phyloP scores from a whole-genome alignment of 2,888 invertebrate genomes.

The Lasius fuliginosus region DNA sequence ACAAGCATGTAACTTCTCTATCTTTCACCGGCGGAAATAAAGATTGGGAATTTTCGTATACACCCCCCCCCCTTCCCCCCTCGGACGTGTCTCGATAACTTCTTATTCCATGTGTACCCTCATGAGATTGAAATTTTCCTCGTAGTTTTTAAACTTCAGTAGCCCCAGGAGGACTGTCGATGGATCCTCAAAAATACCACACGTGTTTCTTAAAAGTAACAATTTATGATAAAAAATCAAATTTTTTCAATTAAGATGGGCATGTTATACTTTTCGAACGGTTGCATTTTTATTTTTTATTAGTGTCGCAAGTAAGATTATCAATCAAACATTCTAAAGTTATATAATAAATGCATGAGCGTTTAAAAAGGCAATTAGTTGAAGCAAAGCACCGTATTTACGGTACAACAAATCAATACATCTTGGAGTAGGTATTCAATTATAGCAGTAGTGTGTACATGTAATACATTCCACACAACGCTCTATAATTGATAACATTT shows the following conservation, averaged over 20 bases:
- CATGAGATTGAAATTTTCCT: slow-evolving; percentile 33
- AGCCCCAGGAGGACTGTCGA: not conserved
- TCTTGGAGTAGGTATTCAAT: slow-evolving; percentile 1
- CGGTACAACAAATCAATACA: not conserved
- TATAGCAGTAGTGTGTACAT: not conserved
- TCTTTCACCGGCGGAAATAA: slow-evolving; percentile 21
- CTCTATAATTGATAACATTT: slow-evolving; percentile 30
- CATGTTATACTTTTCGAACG: not conserved
- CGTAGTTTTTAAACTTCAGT: not conserved
- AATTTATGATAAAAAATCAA: not conserved
- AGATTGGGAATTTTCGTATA: slow-evolving; percentile 2
- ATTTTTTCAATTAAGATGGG: not conserved
- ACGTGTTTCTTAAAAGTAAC: not conserved
- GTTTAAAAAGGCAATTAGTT: not conserved
- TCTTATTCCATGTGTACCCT: not conserved
- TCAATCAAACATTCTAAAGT: not conserved
- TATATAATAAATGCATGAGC: not conserved
- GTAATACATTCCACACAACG: not conserved
- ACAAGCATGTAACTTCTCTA: not conserved
- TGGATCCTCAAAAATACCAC: slow-evolving; percentile 1
- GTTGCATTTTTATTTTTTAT: not conserved
- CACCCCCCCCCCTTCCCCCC: no score
- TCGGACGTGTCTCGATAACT: slow-evolving; percentile 22
- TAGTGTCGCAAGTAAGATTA: not conserved
- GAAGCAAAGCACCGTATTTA: not conserved